These are phyloP conservation scores for Oligia strigilis DNA, from an alignment of 2,888 invertebrate genomes.

Conservation along the genomic window DNA sequence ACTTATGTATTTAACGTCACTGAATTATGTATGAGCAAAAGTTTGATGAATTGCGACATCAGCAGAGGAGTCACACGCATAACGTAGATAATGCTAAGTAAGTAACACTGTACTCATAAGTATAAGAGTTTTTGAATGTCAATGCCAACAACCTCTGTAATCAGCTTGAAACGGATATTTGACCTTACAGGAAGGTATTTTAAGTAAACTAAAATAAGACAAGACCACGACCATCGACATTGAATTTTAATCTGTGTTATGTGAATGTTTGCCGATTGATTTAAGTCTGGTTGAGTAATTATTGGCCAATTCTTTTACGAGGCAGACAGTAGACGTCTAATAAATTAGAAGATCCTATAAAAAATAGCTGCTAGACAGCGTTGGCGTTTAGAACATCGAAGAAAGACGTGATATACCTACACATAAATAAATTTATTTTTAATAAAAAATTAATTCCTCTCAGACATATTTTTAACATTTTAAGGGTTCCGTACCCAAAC, in stretches of 20 bases:
- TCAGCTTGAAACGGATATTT: slow-evolving; percentile 38
- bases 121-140: slow-evolving; percentile 61
- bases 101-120: slow-evolving; percentile 11
- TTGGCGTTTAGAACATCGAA: not conserved
- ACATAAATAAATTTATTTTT: not conserved
- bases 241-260: slow-evolving; percentile 58
- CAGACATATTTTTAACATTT: not conserved
- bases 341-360: not conserved
- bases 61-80: not conserved
- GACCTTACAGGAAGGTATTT: slow-evolving; percentile 52
- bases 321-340: not conserved
- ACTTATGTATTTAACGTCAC: not conserved
- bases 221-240: slow-evolving; percentile 45
- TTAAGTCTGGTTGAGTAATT: slow-evolving; percentile 26
- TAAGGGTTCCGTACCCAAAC: not conserved
- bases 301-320: slow-evolving; percentile 22
- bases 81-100: slow-evolving; percentile 25
- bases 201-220: slow-evolving; percentile 37
- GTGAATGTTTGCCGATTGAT: slow-evolving; percentile 46
- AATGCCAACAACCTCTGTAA: slow-evolving; percentile 58
- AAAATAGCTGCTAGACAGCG: not conserved
- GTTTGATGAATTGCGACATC: slow-evolving; percentile 25
- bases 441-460: not conserved
- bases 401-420: not conserved
- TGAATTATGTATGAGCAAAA: slow-evolving; percentile 6